phyloP scores from a whole-genome alignment of 1,140 invertebrate species.

The Drepana arcuata region DNA sequence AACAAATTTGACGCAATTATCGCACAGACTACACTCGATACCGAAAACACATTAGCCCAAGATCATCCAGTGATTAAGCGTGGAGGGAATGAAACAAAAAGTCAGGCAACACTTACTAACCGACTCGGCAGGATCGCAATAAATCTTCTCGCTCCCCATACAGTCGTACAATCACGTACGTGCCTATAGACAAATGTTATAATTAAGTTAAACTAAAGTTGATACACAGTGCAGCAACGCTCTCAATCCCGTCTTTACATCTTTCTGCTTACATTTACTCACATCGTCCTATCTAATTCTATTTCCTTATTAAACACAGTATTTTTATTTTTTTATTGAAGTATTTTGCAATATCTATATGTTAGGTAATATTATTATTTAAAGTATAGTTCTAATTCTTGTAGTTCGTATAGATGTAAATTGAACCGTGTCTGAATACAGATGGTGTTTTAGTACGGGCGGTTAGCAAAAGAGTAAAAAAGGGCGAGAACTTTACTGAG shows the following conservation, averaged over 20 bases:
- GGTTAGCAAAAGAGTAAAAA: conserved; percentile 49
- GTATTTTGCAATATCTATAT: too few relatives aligned
- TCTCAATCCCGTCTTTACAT: too few relatives aligned
- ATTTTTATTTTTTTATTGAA: too few relatives aligned
- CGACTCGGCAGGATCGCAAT: conserved; percentile 53
- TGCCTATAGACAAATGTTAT: conserved; percentile 61
- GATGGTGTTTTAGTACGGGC: conserved; percentile 49
- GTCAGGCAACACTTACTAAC: conserved; percentile 46
- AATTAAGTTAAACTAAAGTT: conserved; percentile 56
- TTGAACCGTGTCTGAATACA: conserved; percentile 43
- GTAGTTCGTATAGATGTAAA: too few relatives aligned
- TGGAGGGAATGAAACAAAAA: conserved; percentile 54
- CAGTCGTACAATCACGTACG: conserved; percentile 46
- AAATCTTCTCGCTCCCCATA: conserved; percentile 46
- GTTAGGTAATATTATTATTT: too few relatives aligned
- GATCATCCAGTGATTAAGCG: conserved; percentile 61
- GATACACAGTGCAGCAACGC: conserved; percentile 24
- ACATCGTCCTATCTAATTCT: too few relatives aligned
- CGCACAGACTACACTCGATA: conserved; percentile 21
- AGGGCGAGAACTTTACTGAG: conserved; percentile 45
- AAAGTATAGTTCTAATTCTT: too few relatives aligned
- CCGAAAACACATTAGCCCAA: conserved; percentile 45
- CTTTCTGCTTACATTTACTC: too few relatives aligned
- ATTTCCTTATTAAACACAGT: too few relatives aligned
- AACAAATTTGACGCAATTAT: conserved; percentile 20